Evolutionary conservation across 35 echinoderm and acorn worm species (phyloP), one percentile per base, ranked within the genome.

Genomic region (Hemicentrotus pulcherrimus): DNA sequence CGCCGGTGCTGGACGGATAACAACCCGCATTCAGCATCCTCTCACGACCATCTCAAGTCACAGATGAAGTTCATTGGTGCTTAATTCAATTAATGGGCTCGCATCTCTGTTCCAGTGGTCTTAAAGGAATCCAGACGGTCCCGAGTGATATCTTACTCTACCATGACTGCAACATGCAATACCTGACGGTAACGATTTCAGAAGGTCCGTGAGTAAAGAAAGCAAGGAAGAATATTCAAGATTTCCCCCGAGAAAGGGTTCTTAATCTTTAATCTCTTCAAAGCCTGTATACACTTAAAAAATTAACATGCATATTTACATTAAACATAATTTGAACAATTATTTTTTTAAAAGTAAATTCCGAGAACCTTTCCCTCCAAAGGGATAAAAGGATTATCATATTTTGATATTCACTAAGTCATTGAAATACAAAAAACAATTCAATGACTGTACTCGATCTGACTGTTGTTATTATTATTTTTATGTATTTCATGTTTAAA

Each of bases 51-150:
- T 22, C 19, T 78, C 65, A 8, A n/a, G 28, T 78, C 65, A 78
- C 65, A 22, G 65, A 78, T 78, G 65, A 78, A 78, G 19, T 78
- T 78, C 65, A 78, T 78, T 78, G 65, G 22, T 78, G 28, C 65
- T 78, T 78, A 78, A 78, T 78, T 78, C 65, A 78, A 78, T 78
- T 78, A 78, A 78, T 78, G 65, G 65, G 65, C 65, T n/a, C 5
- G 65, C 65, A 78, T 78, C 65, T 28, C 65, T 78, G 28, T 8
- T 78, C 19, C 65, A 78, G n/a, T n/a, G 28, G 22, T n/a, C 65
- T 78, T 78, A 78, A 78, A 78, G 65, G 65, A 78, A 78, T n/a
- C 65, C 22, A n/a, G 65, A 78, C 65, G 19, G 65, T 78, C 65
- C 8, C 65, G 65, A 78, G 65, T 78, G 65, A 78, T 78, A 78